Conservation (phyloP, 2,113 vertebrate species). For the Hippopotamus amphibius region DNA sequence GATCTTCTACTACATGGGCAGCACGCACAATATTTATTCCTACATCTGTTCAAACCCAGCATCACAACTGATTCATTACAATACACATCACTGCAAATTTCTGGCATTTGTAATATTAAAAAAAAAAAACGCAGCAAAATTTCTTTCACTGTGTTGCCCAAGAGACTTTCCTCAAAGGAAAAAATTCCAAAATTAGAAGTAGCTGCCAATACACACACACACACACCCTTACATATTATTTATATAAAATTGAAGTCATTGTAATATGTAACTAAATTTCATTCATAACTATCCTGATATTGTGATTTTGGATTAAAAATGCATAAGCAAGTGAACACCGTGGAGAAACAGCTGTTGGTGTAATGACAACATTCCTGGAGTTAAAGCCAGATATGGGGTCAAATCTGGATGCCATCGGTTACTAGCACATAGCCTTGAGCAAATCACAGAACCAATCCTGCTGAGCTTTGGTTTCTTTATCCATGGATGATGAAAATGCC, state of each 20-base stretch:
- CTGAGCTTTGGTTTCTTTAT: constrained; percentile 1
- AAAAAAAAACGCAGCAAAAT: not conserved
- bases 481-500: not conserved
- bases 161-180: not conserved
- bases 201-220: not conserved
- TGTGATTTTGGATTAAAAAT: constrained; percentile 65
- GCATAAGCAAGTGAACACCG: constrained; percentile 48
- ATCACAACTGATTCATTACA: not conserved
- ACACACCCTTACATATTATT: not conserved
- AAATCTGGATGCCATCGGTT: not conserved
- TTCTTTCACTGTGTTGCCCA: not conserved
- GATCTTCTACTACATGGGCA: not conserved
- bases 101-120: not conserved
- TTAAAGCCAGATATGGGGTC: constrained; percentile 34
- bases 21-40: not conserved
- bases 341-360: constrained; percentile 47
- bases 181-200: not conserved
- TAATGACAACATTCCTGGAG: constrained; percentile 27
- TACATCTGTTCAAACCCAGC: not conserved
- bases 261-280: constrained; percentile 37
- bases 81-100: not conserved
- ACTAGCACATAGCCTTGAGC: not conserved
- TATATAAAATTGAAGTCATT: not conserved
- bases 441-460: not conserved
- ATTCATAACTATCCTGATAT: constrained; percentile 33